Evolutionary conservation across 2,888 invertebrate species (phyloP), one percentile per base, ranked within the genome.

Genomic region (Epinotia bilunana): DNA sequence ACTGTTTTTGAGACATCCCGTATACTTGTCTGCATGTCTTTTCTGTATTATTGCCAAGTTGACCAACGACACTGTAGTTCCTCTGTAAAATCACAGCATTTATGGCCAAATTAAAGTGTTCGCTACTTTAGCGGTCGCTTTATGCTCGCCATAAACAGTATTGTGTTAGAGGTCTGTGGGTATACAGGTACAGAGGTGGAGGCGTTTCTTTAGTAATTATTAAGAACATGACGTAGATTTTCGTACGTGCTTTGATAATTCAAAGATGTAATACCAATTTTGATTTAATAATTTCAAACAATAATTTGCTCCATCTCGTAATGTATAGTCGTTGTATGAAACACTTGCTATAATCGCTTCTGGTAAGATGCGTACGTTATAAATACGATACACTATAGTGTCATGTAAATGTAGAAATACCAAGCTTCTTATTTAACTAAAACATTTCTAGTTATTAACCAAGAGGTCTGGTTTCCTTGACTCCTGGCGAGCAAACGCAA

Each of bases 141-240:
- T 39, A 57, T 57, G 39, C 9, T 13, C 55, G 55, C 7, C 20
- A 67, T 39, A 67, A 67, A 55, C 18, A 7, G 1, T 16, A 3
- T 13, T n/a, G 53, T 65, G 5, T 13, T 23, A 63, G 63, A 63
- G 63, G 7, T 23, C 6, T 46, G 20, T 16, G 23, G 46, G 23
- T 43, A 43, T 49, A 28, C 49, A 64, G 65, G 64, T 64, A 64
- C 64, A 28, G 5, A 53, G 4, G 49, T 49, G 64, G 64, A 64
- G 64, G n/a, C 9, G 23, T 23, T 49, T 9, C 9, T 53, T 13
- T 46, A 46, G 46, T 46, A 2, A 12, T 46, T 46, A 9, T 9
- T 39, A 13, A 13, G 13, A 46, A 46, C 13, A 46, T 46, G 12
- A 13, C 13, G 13, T 46, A 46, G 3, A 46, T 46, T 4, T 13